Evolutionary conservation across 2,888 invertebrate species (phyloP), one percentile per base, ranked within the genome.

Genomic region (Drosophila atroscutellata): DNA sequence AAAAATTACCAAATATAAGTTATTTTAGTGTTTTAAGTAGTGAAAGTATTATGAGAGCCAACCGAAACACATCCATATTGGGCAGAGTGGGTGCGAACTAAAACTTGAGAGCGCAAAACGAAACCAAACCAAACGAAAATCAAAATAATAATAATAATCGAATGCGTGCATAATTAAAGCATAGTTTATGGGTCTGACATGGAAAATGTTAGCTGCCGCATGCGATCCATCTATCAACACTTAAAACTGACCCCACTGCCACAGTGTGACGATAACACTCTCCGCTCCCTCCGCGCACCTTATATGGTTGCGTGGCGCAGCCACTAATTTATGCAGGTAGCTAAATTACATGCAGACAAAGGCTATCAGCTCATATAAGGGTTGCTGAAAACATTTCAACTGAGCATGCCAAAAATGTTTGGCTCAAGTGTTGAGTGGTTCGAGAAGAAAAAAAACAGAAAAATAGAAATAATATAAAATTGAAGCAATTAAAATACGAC

Each of bases 1-100:
- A 72, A 77, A 80, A 90, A 85, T 82, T 78, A 89, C 77, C 80
- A 80, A 80, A 86, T 85, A 87, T 89, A 81, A 89, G 76, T 87
- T 81, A 86, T 82, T 81, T 89, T 66, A 77, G 75, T 89, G 88
- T 77, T 72, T 90, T 84, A 78, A 80, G 74, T 59, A 91, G 91
- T 86, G 91, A 89, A 89, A 90, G 91, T 84, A 74, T 67, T 51
- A 51, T 60, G 64, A 57, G 28, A 39, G 26, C 50, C 55, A 52
- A 51, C 54, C 36, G 56, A 58, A 30, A 37, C 39, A 39, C 32
- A 68, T 51, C 26, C 42, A 54, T 37, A 50, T 45, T 26, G 30
- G 30, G 49, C 20, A 52, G 58, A 86, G 86, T 86, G 84, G 86
- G 81, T 83, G 86, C 64, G 54, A 77, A 83, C 58, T 55, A 28